phyloP scores from a whole-genome alignment of 2,113 vertebrate genomes.

The Cepphus grylle region DNA sequence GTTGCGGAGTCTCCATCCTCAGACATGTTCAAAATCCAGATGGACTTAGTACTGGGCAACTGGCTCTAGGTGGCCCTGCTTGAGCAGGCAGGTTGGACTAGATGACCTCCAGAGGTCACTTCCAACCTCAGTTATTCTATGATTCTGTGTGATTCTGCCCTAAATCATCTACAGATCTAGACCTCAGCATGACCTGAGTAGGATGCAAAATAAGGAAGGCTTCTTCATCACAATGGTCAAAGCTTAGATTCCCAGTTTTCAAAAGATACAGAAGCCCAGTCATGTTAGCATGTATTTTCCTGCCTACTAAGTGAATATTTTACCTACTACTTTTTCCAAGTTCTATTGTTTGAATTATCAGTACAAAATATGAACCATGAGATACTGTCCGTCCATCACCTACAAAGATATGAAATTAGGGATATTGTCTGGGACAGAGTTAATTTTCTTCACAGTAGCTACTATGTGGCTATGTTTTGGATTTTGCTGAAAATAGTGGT shows the following conservation, averaged over 20 bases:
- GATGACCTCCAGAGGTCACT: neutral
- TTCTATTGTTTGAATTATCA: neutral
- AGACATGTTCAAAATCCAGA: neutral
- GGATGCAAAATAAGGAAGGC: neutral
- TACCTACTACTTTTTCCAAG: neutral
- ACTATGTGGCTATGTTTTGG: neutral
- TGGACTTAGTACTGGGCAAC: neutral
- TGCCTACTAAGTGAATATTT: neutral
- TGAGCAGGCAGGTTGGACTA: neutral
- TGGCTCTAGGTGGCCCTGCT: neutral
- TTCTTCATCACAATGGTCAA: neutral
- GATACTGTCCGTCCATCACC: neutral
- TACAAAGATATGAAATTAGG: neutral
- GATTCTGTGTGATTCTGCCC: neutral
- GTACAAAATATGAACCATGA: neutral
- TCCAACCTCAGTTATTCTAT: neutral
- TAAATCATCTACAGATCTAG: neutral
- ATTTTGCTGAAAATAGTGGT: neutral
- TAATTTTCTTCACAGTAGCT: neutral
- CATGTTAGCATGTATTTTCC: neutral
- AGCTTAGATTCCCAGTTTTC: neutral
- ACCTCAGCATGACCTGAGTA: neutral
- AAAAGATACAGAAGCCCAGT: neutral
- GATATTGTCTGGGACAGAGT: neutral
- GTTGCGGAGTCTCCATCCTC: neutral